Evolutionary conservation across 1,140 invertebrate species (phyloP).

Genomic region (Tenebrio molitor): DNA sequence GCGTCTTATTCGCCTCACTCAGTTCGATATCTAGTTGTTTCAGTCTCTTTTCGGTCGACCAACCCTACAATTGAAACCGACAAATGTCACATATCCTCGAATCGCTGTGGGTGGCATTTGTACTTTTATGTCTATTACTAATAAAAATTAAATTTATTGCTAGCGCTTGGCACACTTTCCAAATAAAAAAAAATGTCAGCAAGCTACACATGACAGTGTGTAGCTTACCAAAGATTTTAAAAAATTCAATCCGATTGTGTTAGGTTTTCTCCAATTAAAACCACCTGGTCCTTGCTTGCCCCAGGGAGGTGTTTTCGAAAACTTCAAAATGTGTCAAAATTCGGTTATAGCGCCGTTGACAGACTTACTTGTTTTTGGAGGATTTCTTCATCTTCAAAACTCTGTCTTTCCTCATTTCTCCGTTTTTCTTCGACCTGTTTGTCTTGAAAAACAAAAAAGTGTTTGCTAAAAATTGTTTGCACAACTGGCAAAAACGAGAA

Average conservation of each 20-base stretch:
- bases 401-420: conserved; percentile 50
- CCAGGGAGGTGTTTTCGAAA: conserved; percentile 69
- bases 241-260: conserved; percentile 75
- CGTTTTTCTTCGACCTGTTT: conserved; percentile 61
- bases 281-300: conserved; percentile 76
- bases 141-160: conserved; percentile 41
- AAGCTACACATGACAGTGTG: conserved; percentile 54
- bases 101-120: no score
- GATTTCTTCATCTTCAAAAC: conserved; percentile 48
- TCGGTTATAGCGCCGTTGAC: conserved; percentile 28
- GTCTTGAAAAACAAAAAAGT: conserved; percentile 53
- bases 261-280: conserved; percentile 74
- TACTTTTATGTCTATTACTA: not conserved
- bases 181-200: conserved; percentile 54
- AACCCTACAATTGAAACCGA: conserved; percentile 58
- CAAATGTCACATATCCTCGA: no score
- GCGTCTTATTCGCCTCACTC: conserved; percentile 43
- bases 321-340: conserved; percentile 62
- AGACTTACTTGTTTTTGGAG: conserved; percentile 53
- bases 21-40: conserved; percentile 53
- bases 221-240: conserved; percentile 76
- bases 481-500: conserved; percentile 29
- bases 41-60: conserved; percentile 59
- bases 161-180: no score
- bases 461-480: conserved; percentile 12